Evolutionary conservation across 2,113 vertebrate genomes (phyloP).

Genomic region (Austrofundulus limnaeus): DNA sequence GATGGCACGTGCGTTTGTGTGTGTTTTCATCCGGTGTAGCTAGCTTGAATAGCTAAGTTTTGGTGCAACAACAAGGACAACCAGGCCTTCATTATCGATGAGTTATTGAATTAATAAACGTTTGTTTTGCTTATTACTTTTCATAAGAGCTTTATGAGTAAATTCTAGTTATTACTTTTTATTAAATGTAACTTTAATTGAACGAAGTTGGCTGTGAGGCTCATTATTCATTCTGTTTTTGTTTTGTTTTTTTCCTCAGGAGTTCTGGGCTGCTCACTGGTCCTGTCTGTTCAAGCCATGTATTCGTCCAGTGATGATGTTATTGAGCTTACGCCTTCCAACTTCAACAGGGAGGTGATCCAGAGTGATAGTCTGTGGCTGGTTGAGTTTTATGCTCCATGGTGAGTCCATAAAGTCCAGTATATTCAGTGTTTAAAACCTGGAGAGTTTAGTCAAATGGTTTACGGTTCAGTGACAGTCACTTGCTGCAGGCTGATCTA

Average conservation of each 20-base stretch:
- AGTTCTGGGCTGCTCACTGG: slow-evolving; percentile 82
- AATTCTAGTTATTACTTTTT: accelerated
- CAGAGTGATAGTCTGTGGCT: slow-evolving; percentile 94
- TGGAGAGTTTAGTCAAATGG: neutral
- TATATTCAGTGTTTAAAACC: neutral
- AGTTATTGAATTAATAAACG: slow-evolving; percentile 6
- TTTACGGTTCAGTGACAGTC: slow-evolving; percentile 1
- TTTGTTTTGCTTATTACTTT: neutral
- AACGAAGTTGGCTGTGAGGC: neutral
- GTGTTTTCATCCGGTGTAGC: neutral
- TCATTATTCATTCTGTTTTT: neutral
- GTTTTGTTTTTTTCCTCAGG: slow-evolving; percentile 66
- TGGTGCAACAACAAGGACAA: neutral
- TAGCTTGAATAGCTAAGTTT: slow-evolving; percentile 47
- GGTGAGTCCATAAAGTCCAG: slow-evolving; percentile 80
- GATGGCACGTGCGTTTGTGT: accelerated
- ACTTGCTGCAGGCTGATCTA: no score
- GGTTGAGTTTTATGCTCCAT: slow-evolving; percentile 94
- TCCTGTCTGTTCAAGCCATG: slow-evolving; percentile 81
- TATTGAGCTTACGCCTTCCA: slow-evolving; percentile 87
- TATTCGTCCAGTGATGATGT: slow-evolving; percentile 92
- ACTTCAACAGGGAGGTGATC: slow-evolving; percentile 94
- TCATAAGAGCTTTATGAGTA: neutral
- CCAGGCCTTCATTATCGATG: slow-evolving; percentile 30
- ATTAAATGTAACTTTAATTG: neutral